These are phyloP conservation scores for Sebastes vulpes DNA, from an alignment of 2,797 vertebrate species.

Conservation along the genomic window DNA sequence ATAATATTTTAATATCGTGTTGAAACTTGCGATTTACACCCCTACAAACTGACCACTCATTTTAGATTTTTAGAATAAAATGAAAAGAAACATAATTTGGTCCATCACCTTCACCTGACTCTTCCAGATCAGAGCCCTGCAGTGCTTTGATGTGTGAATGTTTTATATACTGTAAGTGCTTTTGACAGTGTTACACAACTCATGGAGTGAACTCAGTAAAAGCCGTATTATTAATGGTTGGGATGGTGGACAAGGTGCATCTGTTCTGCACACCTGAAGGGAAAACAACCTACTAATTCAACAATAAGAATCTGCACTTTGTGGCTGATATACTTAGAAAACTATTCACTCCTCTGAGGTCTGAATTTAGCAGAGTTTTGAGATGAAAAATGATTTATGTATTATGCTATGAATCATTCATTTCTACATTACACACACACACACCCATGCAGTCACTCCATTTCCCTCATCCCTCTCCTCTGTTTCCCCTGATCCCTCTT, in stretches of 20 bases:
- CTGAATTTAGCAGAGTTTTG: slow-evolving; percentile 1
- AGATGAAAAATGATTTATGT: slow-evolving; percentile 7
- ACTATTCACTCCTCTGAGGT: neutral
- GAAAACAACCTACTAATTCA: neutral
- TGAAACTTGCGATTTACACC: too few species aligned
- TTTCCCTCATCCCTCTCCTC: neutral
- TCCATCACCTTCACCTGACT: neutral
- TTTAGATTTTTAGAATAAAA: neutral
- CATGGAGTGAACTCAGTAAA: neutral
- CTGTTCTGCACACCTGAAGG: slow-evolving; percentile 4
- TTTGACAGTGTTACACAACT: slow-evolving; percentile 25
- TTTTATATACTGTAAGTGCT: neutral
- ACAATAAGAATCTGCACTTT: neutral
- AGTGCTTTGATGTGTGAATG: slow-evolving; percentile 6
- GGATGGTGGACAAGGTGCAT: neutral
- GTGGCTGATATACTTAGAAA: neutral
- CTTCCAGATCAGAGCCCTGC: neutral
- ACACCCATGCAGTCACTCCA: slow-evolving; percentile 20
- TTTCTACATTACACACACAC: slow-evolving; percentile 34
- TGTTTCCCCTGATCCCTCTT: slow-evolving; percentile 8
- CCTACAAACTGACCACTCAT: neutral
- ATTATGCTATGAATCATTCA: slow-evolving; percentile 52
- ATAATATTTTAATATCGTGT: too few species aligned
- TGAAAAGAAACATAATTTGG: neutral
- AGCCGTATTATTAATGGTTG: neutral